Evolutionary conservation across 2,888 invertebrate genomes (phyloP).

Genomic region (Drosophila neonasuta): DNA sequence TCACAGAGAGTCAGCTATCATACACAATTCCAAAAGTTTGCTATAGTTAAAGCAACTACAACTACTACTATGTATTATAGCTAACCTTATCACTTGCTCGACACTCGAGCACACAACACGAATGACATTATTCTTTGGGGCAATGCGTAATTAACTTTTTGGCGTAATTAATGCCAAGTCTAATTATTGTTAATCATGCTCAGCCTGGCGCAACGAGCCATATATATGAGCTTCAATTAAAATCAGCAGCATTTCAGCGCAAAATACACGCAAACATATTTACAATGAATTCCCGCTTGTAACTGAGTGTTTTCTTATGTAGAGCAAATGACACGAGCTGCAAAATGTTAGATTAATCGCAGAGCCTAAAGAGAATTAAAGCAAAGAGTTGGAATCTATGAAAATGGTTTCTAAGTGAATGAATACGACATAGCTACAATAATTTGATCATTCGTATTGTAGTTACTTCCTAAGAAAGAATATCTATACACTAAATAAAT

Average conservation of each 20-base stretch:
- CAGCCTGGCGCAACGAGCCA: conserved; percentile 65
- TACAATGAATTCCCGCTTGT: conserved; percentile 11
- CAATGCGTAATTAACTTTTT: conserved; percentile 79
- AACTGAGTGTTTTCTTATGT: not conserved
- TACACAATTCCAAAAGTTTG: not conserved
- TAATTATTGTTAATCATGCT: conserved; percentile 82
- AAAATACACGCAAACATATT: conserved; percentile 25
- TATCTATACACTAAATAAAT: too few species aligned
- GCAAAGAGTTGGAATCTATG: too few species aligned
- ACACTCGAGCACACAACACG: conserved; percentile 46
- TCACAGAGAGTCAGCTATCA: not conserved
- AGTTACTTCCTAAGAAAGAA: too few species aligned
- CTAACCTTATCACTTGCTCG: conserved; percentile 36
- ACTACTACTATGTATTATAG: not conserved
- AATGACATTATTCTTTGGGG: conserved; percentile 58
- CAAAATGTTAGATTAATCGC: not conserved
- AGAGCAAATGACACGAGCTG: conserved; percentile 32
- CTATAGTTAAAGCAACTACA: conserved; percentile 16
- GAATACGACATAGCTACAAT: too few species aligned
- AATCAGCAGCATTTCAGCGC: conserved; percentile 65
- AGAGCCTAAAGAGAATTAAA: not conserved
- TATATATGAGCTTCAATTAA: conserved; percentile 79
- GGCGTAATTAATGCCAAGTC: conserved; percentile 81
- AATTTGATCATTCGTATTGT: too few species aligned
- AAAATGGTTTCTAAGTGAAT: too few species aligned